These are phyloP conservation scores for Sylvietta virens DNA, from an alignment of 2,113 vertebrate species.

Conservation along the genomic window DNA sequence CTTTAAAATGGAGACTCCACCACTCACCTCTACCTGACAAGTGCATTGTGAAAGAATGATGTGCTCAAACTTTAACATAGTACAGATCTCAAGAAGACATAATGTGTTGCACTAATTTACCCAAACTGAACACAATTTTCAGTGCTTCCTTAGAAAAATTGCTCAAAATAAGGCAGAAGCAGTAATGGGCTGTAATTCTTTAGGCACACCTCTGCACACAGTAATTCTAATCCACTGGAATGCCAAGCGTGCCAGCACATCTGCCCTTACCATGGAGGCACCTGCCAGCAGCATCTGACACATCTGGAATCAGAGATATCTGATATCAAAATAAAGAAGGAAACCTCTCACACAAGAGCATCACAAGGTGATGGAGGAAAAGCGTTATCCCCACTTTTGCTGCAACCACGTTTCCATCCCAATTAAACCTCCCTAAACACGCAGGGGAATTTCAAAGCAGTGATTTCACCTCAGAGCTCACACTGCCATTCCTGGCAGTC, in stretches of 20 bases:
- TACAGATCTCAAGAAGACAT: background rate
- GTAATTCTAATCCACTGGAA: background rate
- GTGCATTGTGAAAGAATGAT: background rate
- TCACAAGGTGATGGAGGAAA: background rate
- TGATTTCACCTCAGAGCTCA: background rate
- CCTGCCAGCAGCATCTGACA: background rate
- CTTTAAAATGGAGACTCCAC: background rate
- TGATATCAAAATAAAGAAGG: background rate
- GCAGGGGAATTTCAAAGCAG: background rate
- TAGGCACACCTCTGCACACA: background rate
- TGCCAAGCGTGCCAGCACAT: background rate
- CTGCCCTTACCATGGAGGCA: background rate
- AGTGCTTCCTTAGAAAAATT: background rate
- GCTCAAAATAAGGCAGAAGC: background rate
- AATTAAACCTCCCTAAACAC: background rate
- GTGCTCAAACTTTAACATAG: background rate
- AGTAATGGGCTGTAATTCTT: background rate
- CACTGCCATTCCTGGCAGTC: background rate
- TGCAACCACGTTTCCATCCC: background rate
- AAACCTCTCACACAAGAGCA: background rate
- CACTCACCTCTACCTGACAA: background rate
- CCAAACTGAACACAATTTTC: background rate
- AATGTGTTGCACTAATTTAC: background rate
- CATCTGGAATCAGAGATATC: background rate
- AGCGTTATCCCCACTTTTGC: background rate